phyloP scores from a whole-genome alignment of 2,888 invertebrate genomes.

The Catocala nupta region DNA sequence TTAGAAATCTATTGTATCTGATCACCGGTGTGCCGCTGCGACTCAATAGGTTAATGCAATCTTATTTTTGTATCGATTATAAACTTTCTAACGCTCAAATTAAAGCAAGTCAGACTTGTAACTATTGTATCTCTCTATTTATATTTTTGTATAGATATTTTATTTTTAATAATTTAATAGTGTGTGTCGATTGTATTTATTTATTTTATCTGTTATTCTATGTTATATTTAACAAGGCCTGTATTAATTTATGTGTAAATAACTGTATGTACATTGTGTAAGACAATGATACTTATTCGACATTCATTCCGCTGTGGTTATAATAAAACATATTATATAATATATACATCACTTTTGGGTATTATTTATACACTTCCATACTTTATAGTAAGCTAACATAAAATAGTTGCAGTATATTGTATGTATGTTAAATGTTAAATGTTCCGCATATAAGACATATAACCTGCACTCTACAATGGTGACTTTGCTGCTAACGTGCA shows the following conservation, averaged over 20 bases:
- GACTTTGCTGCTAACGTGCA: too few species aligned
- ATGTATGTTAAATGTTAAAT: too few species aligned
- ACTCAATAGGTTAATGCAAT: too few species aligned
- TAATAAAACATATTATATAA: slow-evolving; percentile 62
- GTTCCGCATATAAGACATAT: too few species aligned
- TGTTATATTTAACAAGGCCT: slow-evolving; percentile 10
- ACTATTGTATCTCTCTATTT: background rate
- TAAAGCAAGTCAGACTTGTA: background rate
- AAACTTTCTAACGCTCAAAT: too few species aligned
- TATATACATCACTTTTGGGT: slow-evolving; percentile 12
- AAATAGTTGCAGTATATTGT: too few species aligned
- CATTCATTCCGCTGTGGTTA: slow-evolving; percentile 57
- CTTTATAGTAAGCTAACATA: too few species aligned
- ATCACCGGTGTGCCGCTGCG: too few species aligned
- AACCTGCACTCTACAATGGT: too few species aligned
- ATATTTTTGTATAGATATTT: background rate
- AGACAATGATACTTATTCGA: slow-evolving; percentile 38
- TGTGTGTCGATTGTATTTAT: slow-evolving; percentile 1
- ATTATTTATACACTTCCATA: slow-evolving; percentile 23
- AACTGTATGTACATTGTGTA: slow-evolving; percentile 28
- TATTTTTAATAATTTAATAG: background rate
- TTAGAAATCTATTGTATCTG: too few species aligned
- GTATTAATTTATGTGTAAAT: slow-evolving; percentile 28
- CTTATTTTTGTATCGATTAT: too few species aligned
- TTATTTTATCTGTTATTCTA: slow-evolving; percentile 10